These are phyloP conservation scores for Mellilla xanthometata DNA, from an alignment of 2,888 invertebrate genomes.

Conservation along the genomic window DNA sequence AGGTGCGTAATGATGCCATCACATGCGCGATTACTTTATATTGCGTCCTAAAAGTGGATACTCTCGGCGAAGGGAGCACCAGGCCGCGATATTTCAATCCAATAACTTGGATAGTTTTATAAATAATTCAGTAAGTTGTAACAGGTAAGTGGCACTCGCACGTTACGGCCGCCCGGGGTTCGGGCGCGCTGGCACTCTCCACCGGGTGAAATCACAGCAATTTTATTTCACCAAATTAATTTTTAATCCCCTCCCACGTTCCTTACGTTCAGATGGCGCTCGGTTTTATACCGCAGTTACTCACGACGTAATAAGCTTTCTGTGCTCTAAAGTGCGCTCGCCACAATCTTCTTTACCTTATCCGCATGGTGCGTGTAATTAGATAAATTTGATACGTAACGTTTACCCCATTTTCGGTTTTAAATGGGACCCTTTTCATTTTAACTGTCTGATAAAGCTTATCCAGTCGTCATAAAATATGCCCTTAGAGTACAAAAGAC, in stretches of 20 bases:
- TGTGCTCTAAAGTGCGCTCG: constrained; percentile 20
- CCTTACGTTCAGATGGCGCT: constrained; percentile 30
- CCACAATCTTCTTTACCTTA: constrained; percentile 24
- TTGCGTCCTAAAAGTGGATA: constrained; percentile 40
- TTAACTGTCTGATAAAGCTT: constrained; percentile 46
- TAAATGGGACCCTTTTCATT: constrained; percentile 46
- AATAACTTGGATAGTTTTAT: constrained; percentile 75
- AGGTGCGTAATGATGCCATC: constrained; percentile 16
- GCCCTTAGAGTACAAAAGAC: constrained; percentile 43
- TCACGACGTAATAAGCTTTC: constrained; percentile 28
- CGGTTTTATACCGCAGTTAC: constrained; percentile 37
- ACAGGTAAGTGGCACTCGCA: constrained; percentile 76
- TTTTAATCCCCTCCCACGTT: constrained; percentile 52
- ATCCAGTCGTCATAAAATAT: constrained; percentile 47
- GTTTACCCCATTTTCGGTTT: constrained; percentile 38
- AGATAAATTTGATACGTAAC: constrained; percentile 36
- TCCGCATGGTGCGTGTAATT: constrained; percentile 33
- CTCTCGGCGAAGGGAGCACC: constrained; percentile 49
- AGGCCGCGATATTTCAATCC: constrained; percentile 69
- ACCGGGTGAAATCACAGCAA: constrained; percentile 57
- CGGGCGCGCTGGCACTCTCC: constrained; percentile 47
- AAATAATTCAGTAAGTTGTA: constrained; percentile 79
- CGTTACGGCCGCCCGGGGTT: constrained; percentile 67
- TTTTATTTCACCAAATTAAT: constrained; percentile 68
- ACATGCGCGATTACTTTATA: constrained; percentile 24